Base-by-base conservation (phyloP, 2,888 invertebrate genomes). In the Drosophila barbarae region DNA sequence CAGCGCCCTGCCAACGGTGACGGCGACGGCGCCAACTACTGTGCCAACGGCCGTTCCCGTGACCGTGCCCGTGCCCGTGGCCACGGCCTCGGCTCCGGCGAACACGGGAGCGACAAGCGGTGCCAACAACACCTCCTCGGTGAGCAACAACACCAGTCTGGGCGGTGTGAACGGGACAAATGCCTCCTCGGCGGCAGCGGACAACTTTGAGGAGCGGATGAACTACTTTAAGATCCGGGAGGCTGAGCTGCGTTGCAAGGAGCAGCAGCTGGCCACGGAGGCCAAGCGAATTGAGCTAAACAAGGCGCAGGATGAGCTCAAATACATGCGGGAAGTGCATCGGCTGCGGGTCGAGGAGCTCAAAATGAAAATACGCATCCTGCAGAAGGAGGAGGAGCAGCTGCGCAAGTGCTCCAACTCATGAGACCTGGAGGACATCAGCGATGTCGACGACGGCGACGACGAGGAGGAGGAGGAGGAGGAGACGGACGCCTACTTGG, bases 211-310 rank as follows among this genome's bases (percentile, higher is more conserved):
- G 50, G 88, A 89, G 61, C 87, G 87, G 39, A 78, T 89, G 39
- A 87, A 87, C 55, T 88, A 73, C 65, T 87, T 88, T 34, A 86
- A 85, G 47, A 69, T 89, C n/a, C 88, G 88, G 66, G 89, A 89
- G 69, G 88, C 87, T 2, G 89, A 89, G 65, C 66, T 88, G 57
- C 86, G 87, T 7, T 86, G 79, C 71, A 88, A 88, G 61, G 89
- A 89, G 68, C 86, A 86, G 51, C 87, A 89, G 58, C 66, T 89
- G 52, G 71, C 85, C 23, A 72, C 87, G n/a, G 88, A 89, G 64
- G 83, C 86, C 41, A 88, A 88, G 64, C 87, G 87, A 67, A 84
- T 89, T 34, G 88, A 89, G 70, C 64, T 89, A 28, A 80, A 74
- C 39, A 86, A 87, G 63, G 87, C 87, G 38, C 86, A 87, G 72